Evolutionary conservation across 1,140 invertebrate species (phyloP), one percentile per base, ranked within the genome.

Genomic region (Pemphigus obesinymphae): DNA sequence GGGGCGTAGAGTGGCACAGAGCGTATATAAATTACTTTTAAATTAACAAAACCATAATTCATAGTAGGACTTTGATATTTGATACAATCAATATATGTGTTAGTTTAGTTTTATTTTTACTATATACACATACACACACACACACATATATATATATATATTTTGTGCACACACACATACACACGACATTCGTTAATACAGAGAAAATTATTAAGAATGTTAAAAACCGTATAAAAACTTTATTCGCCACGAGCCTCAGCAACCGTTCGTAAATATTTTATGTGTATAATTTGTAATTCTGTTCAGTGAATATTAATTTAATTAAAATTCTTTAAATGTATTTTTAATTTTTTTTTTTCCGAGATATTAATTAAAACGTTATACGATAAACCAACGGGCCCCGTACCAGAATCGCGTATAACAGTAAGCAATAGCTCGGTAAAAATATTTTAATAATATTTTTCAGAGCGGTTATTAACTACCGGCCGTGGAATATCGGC

Each of bases 361-460:
- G n/a, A n/a, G 66, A 50, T 73, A 73, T 73, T 50, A 73, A 73
- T 50, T 31, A 50, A 50, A 73, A 73, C 17, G 43, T 50, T 37
- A 6, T n/a, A 43, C 37, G 40, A 70, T 8, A 66, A 23, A 66
- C 37, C n/a, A n/a, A n/a, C n/a, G n/a, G n/a, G n/a, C n/a, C n/a
- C n/a, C n/a, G n/a, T n/a, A n/a, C n/a, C n/a, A n/a, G n/a, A n/a
- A n/a, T n/a, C n/a, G n/a, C 3, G 92, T 58, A 58, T 48, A 50
- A 50, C 17, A 58, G 53, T 58, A 58, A 58, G 23, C 13, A 58
- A 94, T 23, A 26, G 53, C 11, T 4, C 11, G 11, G n/a, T n/a
- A n/a, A n/a, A n/a, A n/a, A n/a, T n/a, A n/a, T n/a, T n/a, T n/a
- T n/a, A n/a, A n/a, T n/a, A n/a, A n/a, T n/a, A n/a, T n/a, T n/a